A percentile compares a stretch with the other conserved stretches of the same genome.
These are phyloP conservation scores for Sebastolobus alascanus DNA, from an alignment of 2,797 vertebrate genomes.

Conservation along the genomic window DNA sequence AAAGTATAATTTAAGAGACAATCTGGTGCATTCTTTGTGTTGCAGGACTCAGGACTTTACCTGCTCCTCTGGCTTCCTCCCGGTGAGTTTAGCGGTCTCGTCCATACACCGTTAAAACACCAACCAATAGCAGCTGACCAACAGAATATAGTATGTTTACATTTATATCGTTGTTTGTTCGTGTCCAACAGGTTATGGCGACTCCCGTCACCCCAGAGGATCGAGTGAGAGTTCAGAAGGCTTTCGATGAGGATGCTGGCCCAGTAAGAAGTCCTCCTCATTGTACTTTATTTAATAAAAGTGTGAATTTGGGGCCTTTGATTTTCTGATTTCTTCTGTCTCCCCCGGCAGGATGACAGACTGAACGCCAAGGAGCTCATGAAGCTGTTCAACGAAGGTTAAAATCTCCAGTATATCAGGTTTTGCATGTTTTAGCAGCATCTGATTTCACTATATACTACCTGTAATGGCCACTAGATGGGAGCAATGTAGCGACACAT, in stretches of 20 bases:
- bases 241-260: slow-evolving; percentile 79
- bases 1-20: not conserved
- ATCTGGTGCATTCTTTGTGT: slow-evolving; percentile 25
- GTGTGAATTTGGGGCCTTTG: not conserved
- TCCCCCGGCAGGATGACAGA: slow-evolving; percentile 75
- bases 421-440: not conserved
- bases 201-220: slow-evolving; percentile 73
- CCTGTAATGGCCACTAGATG: slow-evolving; percentile 76
- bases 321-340: slow-evolving; percentile 12
- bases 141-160: not conserved
- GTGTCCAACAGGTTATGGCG: slow-evolving; percentile 76
- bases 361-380: slow-evolving; percentile 78
- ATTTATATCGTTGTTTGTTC: not conserved
- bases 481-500: slow-evolving; percentile 53
- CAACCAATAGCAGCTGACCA: not conserved
- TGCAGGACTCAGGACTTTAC: slow-evolving; percentile 79
- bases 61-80: slow-evolving; percentile 77
- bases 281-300: not conserved
- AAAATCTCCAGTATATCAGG: not conserved
- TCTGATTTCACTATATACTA: slow-evolving; percentile 24
- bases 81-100: slow-evolving; percentile 65
- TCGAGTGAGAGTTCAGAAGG: slow-evolving; percentile 66
- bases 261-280: slow-evolving; percentile 63
- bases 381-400: slow-evolving; percentile 85
- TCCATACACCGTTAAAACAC: not conserved